These are phyloP conservation scores for Aphidoletes aphidimyza DNA, from an alignment of 2,888 invertebrate genomes.

Conservation along the genomic window DNA sequence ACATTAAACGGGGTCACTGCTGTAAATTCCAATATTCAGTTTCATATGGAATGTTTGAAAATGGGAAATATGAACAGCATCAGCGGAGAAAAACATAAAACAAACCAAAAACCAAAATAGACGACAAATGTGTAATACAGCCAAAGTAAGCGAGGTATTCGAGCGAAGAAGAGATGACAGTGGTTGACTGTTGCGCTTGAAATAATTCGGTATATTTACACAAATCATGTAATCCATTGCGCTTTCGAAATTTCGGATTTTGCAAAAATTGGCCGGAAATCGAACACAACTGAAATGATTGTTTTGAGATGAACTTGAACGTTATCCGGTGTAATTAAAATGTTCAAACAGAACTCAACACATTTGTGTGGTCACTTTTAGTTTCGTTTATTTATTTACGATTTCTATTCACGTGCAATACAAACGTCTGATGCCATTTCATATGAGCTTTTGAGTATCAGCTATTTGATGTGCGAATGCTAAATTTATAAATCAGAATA, in stretches of 20 bases:
- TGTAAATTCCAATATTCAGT: background rate
- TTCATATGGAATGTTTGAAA: background rate
- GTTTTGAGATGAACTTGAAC: slow-evolving; percentile 44
- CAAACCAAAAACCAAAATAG: background rate
- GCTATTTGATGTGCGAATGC: too few relatives aligned
- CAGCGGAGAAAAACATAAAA: too few relatives aligned
- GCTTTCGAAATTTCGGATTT: slow-evolving; percentile 32
- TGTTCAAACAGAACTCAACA: background rate
- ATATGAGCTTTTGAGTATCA: too few relatives aligned
- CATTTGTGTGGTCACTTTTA: background rate
- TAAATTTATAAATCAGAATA: too few relatives aligned
- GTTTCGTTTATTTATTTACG: background rate
- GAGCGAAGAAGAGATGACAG: too few relatives aligned
- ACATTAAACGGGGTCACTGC: background rate
- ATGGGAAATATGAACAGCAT: too few relatives aligned
- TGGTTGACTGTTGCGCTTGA: background rate
- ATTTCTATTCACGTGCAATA: background rate
- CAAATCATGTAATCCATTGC: background rate
- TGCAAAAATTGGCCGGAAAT: too few relatives aligned
- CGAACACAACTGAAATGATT: too few relatives aligned
- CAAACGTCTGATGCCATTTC: background rate
- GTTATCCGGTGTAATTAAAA: slow-evolving; percentile 34
- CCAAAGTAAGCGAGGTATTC: too few relatives aligned
- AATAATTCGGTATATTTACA: background rate
- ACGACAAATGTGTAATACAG: too few relatives aligned